Evolutionary conservation across 1,140 invertebrate genomes (phyloP).

Genomic region (Sitodiplosis mosellana): DNA sequence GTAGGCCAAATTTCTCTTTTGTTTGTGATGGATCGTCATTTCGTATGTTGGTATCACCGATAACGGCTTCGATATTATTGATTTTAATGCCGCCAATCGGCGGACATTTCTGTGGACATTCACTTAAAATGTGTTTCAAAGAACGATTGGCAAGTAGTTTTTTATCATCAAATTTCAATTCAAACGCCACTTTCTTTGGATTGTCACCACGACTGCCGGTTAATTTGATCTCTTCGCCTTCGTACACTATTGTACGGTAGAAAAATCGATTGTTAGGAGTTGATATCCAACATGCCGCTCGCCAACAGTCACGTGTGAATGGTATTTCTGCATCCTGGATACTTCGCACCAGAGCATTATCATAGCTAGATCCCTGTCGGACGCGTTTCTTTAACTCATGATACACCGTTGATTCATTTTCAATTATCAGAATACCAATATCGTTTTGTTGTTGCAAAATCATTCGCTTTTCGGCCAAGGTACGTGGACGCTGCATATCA

Average conservation of each 20-base stretch:
- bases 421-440: slow-evolving; percentile 19
- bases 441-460: slow-evolving; percentile 17
- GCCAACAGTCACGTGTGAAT: slow-evolving; percentile 20
- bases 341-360: slow-evolving; percentile 8
- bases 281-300: slow-evolving; percentile 19
- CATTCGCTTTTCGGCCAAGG: slow-evolving; percentile 17
- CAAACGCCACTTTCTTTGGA: neutral
- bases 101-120: neutral
- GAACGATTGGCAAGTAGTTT: neutral
- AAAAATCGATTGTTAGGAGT: slow-evolving; percentile 18
- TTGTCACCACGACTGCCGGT: slow-evolving; percentile 13
- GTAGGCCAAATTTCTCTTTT: no score
- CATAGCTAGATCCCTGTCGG: slow-evolving; percentile 12
- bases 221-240: slow-evolving; percentile 8
- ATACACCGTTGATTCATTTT: slow-evolving; percentile 21
- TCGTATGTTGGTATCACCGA: no score
- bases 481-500: slow-evolving; percentile 15
- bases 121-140: neutral
- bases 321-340: slow-evolving; percentile 11
- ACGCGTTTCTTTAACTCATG: slow-evolving; percentile 18
- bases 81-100: neutral
- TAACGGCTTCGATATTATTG: neutral
- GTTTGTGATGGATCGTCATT: no score
- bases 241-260: slow-evolving; percentile 15
- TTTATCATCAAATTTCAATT: neutral